Percentiles rank a stretch among this genome's conserved stretches.
Conservation (phyloP, 2,797 vertebrate species). For the Eidolon dupreanum region DNA sequence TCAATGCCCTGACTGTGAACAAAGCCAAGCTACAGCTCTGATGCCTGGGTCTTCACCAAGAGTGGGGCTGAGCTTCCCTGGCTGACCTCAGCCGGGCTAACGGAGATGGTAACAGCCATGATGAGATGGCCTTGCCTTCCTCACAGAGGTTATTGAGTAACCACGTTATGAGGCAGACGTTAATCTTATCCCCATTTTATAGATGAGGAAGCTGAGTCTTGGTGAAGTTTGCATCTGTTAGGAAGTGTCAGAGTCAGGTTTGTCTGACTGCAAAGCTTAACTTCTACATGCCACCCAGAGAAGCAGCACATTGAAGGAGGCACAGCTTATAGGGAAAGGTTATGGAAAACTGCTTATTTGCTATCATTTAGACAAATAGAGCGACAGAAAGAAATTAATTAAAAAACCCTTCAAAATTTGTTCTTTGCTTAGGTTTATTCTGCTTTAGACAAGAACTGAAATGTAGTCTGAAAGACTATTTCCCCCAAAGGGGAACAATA, state of each 20-base stretch:
- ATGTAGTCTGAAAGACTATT: not conserved
- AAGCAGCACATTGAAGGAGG: not conserved
- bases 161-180: not conserved
- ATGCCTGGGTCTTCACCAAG: not conserved
- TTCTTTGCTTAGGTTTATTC: not conserved
- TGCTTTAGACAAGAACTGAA: not conserved
- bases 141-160: not conserved
- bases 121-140: not conserved
- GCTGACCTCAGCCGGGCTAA: not conserved
- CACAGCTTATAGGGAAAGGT: not conserved
- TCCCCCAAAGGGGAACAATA: not conserved
- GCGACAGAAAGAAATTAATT: not conserved
- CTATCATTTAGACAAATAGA: not conserved
- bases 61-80: rapidly evolving
- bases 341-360: not conserved
- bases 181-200: not conserved
- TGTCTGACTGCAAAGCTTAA: not conserved
- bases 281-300: not conserved
- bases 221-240: rapidly evolving
- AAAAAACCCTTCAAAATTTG: not conserved
- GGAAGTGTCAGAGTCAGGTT: not conserved
- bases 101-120: rapidly evolving
- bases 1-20: not conserved
- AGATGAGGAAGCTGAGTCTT: not conserved
- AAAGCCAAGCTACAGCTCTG: not conserved